phyloP scores from a whole-genome alignment of 2,797 vertebrate genomes.

The Acanthopagrus latus region DNA sequence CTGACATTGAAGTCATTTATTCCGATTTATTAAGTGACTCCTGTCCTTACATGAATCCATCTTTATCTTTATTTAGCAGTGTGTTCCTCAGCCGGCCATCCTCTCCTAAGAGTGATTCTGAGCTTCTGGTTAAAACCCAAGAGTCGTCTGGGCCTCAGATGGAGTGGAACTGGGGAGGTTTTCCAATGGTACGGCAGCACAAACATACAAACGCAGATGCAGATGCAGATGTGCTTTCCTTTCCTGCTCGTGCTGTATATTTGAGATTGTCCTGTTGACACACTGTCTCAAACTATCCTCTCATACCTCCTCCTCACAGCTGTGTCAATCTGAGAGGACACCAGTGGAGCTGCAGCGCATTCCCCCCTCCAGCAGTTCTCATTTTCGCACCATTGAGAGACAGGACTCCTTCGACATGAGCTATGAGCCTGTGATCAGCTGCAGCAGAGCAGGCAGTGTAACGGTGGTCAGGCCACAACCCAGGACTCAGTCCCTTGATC shows the following conservation, averaged over 20 bases:
- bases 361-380: slow-evolving; percentile 59
- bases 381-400: slow-evolving; percentile 84
- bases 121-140: slow-evolving; percentile 87
- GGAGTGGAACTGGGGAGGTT: slow-evolving; percentile 95
- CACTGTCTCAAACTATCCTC: slow-evolving; percentile 3
- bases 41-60: not conserved
- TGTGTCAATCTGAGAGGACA: slow-evolving; percentile 74
- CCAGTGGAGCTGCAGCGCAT: slow-evolving; percentile 58
- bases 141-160: slow-evolving; percentile 87
- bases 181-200: slow-evolving; percentile 87
- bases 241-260: not conserved
- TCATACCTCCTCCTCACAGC: slow-evolving; percentile 60
- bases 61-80: slow-evolving; percentile 57
- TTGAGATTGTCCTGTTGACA: slow-evolving; percentile 1
- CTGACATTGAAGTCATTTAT: not conserved
- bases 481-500: slow-evolving; percentile 64
- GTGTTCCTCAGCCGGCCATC: slow-evolving; percentile 73
- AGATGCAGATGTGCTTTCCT: not conserved
- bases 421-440: slow-evolving; percentile 51
- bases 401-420: slow-evolving; percentile 83
- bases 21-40: not conserved
- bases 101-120: slow-evolving; percentile 94
- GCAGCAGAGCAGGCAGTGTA: slow-evolving; percentile 57
- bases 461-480: slow-evolving; percentile 83
- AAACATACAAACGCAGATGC: not conserved